Base-by-base conservation (phyloP, 2,797 vertebrate species). In the Catamblyrhynchus diadema region DNA sequence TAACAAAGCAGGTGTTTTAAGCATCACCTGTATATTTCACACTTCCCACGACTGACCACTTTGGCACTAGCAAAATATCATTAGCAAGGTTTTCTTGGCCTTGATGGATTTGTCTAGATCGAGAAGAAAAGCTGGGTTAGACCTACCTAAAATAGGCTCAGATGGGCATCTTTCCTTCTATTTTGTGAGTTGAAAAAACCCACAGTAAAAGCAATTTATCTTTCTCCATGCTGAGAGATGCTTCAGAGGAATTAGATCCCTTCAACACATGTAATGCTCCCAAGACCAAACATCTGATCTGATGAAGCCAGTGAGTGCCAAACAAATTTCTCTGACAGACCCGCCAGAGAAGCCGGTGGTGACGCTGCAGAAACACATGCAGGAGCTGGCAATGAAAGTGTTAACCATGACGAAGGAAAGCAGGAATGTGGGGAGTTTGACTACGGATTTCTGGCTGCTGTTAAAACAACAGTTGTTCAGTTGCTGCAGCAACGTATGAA, bases 401-500 rank as follows among this genome's bases (percentile, higher is more conserved):
- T 95, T 96, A 93, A 97, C 81, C 59, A 61, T 91, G 71, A 97
- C 8, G 48, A 66, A 60, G 56, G 47, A 95, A 83, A 94, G 28
- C 17, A 78, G 83, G 95, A 90, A 93, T 74, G 69, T 22, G 79
- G 93, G 82, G 71, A 96, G 96, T 86, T 60, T 97, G 96, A 91
- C 59, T 80, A 50, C 82, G 74, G 65, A 90, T 79, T 88, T 95
- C 92, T 95, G 97, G 90, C 96, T 88, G 88, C 90, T 88, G 65
- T 72, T 62, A 96, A 85, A 93, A 81, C 93, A 97, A 97, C 93
- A 96, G 96, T 97, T 94, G 92, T 93, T 94, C 33, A 74, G 97
- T 97, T 97, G 94, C 96, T 97, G 89, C 90, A 96, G 97, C 93
- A 90, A 98, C 89, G 0, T 35, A 94, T 96, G 95, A 97, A 86